A percentile compares a stretch with the other conserved stretches of the same genome.
These are phyloP conservation scores for Oscheius sp. DNA, from an alignment of 2,888 invertebrate genomes.

Conservation along the genomic window DNA sequence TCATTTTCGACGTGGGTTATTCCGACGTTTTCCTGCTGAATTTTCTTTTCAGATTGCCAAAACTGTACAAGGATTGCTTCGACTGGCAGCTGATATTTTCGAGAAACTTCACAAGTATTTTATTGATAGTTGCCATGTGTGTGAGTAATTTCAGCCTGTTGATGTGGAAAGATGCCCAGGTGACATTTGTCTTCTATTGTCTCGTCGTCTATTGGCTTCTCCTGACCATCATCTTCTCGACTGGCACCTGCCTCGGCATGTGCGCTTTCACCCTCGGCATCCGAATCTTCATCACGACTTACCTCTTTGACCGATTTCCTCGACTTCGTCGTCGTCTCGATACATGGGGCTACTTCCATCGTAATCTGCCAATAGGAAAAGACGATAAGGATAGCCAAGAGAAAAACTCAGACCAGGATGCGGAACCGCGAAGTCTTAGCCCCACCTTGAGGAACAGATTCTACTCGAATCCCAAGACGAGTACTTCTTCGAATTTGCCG, in stretches of 20 bases:
- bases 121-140: too few species aligned
- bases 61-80: constrained; percentile 74
- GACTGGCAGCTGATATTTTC: constrained; percentile 68
- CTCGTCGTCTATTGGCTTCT: constrained; percentile 71
- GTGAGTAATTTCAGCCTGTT: constrained; percentile 74
- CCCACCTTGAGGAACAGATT: neutral
- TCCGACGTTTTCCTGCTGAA: too few species aligned
- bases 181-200: constrained; percentile 72
- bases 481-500: neutral
- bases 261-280: constrained; percentile 73
- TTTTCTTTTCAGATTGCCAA: too few species aligned
- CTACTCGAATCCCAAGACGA: neutral
- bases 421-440: constrained; percentile 18
- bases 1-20: constrained; percentile 75
- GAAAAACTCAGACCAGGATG: constrained; percentile 3
- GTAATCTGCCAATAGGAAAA: constrained; percentile 49
- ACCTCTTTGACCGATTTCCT: constrained; percentile 75
- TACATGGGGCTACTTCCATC: constrained; percentile 61
- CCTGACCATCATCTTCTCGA: constrained; percentile 70
- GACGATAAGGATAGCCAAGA: neutral
- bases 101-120: constrained; percentile 76
- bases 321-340: constrained; percentile 74
- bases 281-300: constrained; percentile 76
- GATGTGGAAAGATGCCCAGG: constrained; percentile 74
- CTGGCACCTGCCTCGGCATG: constrained; percentile 70